Evolutionary conservation across 1,140 invertebrate genomes (phyloP), one percentile per base, ranked within the genome.

Genomic region (Philaenus spumarius): DNA sequence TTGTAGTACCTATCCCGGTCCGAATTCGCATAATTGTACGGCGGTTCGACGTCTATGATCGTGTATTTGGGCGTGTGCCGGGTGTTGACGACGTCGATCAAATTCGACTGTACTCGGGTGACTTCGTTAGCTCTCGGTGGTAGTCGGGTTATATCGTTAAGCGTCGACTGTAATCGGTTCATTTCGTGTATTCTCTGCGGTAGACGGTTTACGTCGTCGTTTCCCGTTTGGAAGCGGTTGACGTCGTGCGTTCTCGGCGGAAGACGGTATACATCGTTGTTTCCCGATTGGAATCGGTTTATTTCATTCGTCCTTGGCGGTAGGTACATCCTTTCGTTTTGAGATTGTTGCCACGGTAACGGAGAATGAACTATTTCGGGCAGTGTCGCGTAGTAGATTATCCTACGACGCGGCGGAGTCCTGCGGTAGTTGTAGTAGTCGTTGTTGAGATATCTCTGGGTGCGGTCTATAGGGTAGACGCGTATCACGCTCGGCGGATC

Each of bases 351-450:
- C 59, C 52, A 60, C 43, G 74, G 72, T 1, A 72, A 66, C 1
- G 75, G 73, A 58, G 75, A 72, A 2, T 75, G 63, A 1, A 73
- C 70, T 19, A 78, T 61, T 55, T 78, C 76, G 3, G 76, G 76
- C 1, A 78, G 58, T 0, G 71, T 75, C 0, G 75, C 75, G 35
- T 77, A 78, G 52, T 78, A 78, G 39, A 78, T 74, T 14, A 78
- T 76, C 46, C 76, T 67, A 43, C 70, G 73, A 0, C 43, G 55
- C 1, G 58, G 50, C 22, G 43, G 19, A 48, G 19, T 22, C 1
- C 39, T 19, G 6, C 43, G 35, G 17, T 26, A 15, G 9, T 42
- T 47, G 30, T 43, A 63, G 34, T 23, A 43, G 17, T 59, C 37
- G 4, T 43, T 48, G 9, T 40, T 17, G 12, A 50, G 7, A 2